Conservation (phyloP, 1,140 invertebrate species). For the Streblospio benedicti region DNA sequence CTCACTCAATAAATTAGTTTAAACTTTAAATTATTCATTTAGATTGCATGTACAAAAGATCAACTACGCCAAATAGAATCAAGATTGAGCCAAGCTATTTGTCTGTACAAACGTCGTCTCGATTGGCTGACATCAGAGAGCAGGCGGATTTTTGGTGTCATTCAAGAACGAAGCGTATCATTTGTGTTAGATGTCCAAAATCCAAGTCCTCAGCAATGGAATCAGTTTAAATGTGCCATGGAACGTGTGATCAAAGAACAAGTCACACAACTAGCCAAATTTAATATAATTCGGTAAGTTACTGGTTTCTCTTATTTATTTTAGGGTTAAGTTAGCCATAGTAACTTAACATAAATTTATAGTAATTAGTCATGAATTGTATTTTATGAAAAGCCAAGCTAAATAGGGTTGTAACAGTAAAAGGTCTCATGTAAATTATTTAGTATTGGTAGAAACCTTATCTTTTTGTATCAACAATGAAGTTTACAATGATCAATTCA, state of each 20-base stretch:
- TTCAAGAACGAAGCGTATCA: slow-evolving; percentile 39
- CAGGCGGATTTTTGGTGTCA: slow-evolving; percentile 43
- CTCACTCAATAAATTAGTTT: too few relatives aligned
- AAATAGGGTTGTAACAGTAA: too few relatives aligned
- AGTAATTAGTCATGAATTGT: too few relatives aligned
- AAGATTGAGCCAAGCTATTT: slow-evolving; percentile 34
- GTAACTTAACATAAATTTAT: too few relatives aligned
- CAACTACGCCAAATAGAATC: slow-evolving; percentile 35
- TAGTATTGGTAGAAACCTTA: too few relatives aligned
- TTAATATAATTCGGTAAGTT: slow-evolving; percentile 43
- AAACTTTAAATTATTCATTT: too few relatives aligned
- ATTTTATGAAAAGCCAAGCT: too few relatives aligned
- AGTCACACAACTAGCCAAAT: slow-evolving; percentile 37
- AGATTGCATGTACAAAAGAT: slow-evolving; percentile 36
- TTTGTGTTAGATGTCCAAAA: slow-evolving; percentile 43
- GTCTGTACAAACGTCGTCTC: slow-evolving; percentile 36
- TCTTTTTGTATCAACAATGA: too few relatives aligned
- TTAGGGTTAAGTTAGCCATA: neutral
- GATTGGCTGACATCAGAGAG: slow-evolving; percentile 46
- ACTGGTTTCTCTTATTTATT: neutral
- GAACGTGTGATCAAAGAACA: slow-evolving; percentile 43
- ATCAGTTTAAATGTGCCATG: slow-evolving; percentile 39
- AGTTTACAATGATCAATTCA: too few relatives aligned
- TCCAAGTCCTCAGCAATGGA: slow-evolving; percentile 40
- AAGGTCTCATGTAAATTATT: too few relatives aligned